These are phyloP conservation scores for Pseudotriccus pelzelni DNA, from an alignment of 2,797 vertebrate species.

Conservation along the genomic window DNA sequence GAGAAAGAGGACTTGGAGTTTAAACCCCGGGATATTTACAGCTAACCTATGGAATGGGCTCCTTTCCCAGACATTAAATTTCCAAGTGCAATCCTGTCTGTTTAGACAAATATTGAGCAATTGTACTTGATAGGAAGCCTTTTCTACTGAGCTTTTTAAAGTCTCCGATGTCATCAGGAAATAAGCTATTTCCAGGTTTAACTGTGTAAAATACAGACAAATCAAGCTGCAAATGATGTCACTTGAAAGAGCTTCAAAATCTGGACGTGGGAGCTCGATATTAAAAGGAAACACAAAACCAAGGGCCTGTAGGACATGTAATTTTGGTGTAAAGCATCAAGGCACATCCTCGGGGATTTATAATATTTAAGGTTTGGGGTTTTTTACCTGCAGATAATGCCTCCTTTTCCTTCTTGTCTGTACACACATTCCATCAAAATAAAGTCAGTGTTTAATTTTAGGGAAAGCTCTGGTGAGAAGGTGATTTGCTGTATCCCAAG, in stretches of 20 bases:
- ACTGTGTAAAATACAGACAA: neutral
- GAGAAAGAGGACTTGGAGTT: neutral
- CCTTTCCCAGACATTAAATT: neutral
- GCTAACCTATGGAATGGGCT: neutral
- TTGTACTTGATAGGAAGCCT: neutral
- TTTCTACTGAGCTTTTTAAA: neutral
- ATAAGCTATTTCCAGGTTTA: neutral
- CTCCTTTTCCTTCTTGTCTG: neutral
- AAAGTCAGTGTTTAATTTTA: constrained; percentile 27
- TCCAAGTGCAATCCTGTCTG: neutral
- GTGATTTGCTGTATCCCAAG: neutral
- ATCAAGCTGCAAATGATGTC: neutral
- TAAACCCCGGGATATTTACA: neutral
- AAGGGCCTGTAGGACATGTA: neutral
- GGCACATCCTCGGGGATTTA: neutral
- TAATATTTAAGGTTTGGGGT: neutral
- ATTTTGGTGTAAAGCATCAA: neutral
- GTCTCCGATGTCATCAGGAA: neutral
- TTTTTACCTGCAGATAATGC: neutral
- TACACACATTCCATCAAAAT: neutral
- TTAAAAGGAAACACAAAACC: neutral
- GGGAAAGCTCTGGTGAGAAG: neutral
- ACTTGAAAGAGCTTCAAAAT: neutral
- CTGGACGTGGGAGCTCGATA: neutral
- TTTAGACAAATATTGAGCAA: neutral